Conservation (phyloP, 1,140 invertebrate species). For the Papilio glaucus region DNA sequence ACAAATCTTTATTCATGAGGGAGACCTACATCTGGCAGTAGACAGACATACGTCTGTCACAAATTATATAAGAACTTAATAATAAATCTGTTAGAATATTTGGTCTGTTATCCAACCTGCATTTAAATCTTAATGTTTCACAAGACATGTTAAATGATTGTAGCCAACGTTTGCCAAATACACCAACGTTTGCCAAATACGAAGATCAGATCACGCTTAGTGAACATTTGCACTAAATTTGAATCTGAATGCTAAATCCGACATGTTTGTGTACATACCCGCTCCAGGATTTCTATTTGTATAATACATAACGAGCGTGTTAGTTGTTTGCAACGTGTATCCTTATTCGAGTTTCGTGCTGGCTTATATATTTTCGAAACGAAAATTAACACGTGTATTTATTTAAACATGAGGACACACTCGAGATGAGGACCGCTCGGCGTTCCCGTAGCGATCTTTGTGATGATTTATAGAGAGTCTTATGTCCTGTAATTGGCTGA, state of each 20-base stretch:
- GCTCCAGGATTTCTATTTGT: background rate
- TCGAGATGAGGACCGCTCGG: too few species aligned
- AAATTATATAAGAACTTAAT: too few species aligned
- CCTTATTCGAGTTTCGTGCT: background rate
- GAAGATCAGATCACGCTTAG: slow-evolving; percentile 19
- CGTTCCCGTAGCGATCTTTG: too few species aligned
- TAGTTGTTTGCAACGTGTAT: background rate
- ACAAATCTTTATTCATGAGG: too few species aligned
- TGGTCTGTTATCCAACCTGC: too few species aligned
- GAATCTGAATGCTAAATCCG: background rate
- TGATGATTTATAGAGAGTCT: too few species aligned
- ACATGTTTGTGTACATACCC: background rate
- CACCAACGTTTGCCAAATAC: slow-evolving; percentile 6
- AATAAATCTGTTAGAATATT: background rate
- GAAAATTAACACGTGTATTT: too few species aligned
- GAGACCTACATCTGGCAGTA: too few species aligned
- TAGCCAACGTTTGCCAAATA: slow-evolving; percentile 1
- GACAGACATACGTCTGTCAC: too few species aligned
- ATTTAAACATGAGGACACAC: too few species aligned
- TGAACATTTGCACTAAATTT: slow-evolving; percentile 25
- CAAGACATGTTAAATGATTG: slow-evolving; percentile 3
- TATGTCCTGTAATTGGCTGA: too few species aligned
- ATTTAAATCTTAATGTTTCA: background rate
- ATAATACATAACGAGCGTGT: background rate
- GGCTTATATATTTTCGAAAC: background rate